Evolutionary conservation across 2,888 invertebrate genomes (phyloP), one percentile per base, ranked within the genome.

Genomic region (Drepana falcataria): DNA sequence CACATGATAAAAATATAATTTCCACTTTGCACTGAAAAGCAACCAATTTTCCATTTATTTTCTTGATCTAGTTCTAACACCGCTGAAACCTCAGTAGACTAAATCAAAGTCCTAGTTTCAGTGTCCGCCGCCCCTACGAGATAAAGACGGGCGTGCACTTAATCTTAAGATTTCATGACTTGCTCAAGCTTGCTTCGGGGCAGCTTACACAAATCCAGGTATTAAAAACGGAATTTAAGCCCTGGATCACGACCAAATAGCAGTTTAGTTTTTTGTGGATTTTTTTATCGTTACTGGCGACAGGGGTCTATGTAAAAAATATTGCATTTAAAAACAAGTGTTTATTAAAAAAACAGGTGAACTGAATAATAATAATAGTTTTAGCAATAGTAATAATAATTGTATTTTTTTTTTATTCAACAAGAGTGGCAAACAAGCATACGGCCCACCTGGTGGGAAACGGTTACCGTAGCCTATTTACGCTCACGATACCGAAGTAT

Each of bases 161-260:
- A 73, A 73, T 73, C 72, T 73, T 67, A 64, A 73, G 71, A 73
- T 66, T 73, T 68, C 68, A 68, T 63, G 70, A 69, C 59, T 68
- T 59, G 64, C 61, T 54, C 58, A 57, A 52, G 34, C 47, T 48
- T 49, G 56, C 56, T 59, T 60, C 63, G 60, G 48, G 55, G 61
- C 57, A 57, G 68, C 65, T 75, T 73, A 65, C 60, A 60, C 59
- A 67, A 71, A 73, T 69, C 70, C 66, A 63, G 61, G 73, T 67
- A 73, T 75, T 77, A 74, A 73, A 69, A 73, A 71, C 60, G 60
- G 71, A 65, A 65, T 72, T 67, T 69, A 66, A 68, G 59, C 59
- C 55, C 37, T 33, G 66, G 64, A 57, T 51, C 59, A 59, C 59
- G 47, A 51, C 51, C 54, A 56, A 66, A 66, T 61, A 64, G 51